Percentiles rank a stretch among this genome's conserved stretches.
Evolutionary conservation across 2,113 vertebrate genomes (phyloP).

Genomic region (Anas platyrhynchos): DNA sequence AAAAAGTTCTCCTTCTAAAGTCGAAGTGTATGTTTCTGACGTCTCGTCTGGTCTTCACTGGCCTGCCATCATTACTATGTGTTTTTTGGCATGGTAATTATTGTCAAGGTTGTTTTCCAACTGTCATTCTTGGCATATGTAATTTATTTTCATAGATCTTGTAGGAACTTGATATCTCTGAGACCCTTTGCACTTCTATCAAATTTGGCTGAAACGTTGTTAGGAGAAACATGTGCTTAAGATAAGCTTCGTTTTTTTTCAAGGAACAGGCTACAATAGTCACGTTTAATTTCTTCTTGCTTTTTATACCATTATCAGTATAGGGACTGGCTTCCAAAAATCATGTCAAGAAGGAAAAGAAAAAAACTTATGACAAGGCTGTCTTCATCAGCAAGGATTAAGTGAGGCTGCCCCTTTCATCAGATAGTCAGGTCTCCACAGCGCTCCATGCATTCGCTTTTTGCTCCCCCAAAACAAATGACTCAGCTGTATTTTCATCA

Average conservation of each 20-base stretch:
- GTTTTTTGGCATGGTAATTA: not conserved
- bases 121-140: not conserved
- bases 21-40: not conserved
- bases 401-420: not conserved
- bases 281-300: not conserved
- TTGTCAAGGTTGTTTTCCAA: not conserved
- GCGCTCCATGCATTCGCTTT: not conserved
- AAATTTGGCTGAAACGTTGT: not conserved
- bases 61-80: not conserved
- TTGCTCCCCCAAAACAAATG: not conserved
- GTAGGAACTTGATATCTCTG: not conserved
- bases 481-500: not conserved
- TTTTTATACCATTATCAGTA: not conserved
- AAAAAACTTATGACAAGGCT: not conserved
- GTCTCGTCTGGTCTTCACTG: not conserved
- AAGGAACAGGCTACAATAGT: not conserved
- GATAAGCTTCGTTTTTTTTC: not conserved
- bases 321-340: not conserved
- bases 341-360: not conserved
- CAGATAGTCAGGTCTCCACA: not conserved
- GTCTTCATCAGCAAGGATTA: not conserved
- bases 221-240: not conserved
- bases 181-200: not conserved
- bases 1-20: not conserved
- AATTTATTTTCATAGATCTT: conserved; percentile 17